phyloP scores from a whole-genome alignment of 2,113 vertebrate species.

The Engystomops pustulosus region DNA sequence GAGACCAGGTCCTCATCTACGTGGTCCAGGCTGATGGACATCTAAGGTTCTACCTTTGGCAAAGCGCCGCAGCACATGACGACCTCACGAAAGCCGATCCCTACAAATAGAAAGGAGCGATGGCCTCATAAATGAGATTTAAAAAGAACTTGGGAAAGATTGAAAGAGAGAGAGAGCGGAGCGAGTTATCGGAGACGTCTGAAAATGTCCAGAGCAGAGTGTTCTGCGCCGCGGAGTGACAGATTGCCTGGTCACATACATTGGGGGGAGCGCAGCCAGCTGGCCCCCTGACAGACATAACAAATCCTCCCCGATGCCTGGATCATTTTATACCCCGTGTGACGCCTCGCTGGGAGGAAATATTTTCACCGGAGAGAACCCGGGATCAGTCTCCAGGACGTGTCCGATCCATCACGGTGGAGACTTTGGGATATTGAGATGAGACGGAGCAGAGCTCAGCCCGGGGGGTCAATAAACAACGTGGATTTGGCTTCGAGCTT shows the following conservation, averaged over 20 bases:
- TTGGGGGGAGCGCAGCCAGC: slow-evolving; percentile 20
- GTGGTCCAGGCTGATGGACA: not conserved
- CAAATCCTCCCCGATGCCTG: slow-evolving; percentile 24
- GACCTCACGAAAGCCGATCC: not conserved
- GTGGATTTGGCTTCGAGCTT: too few relatives aligned
- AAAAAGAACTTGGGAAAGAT: not conserved
- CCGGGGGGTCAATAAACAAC: slow-evolving; percentile 19
- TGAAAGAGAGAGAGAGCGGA: not conserved
- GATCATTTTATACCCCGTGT: slow-evolving; percentile 28
- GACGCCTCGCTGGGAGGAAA: not conserved
- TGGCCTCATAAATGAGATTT: slow-evolving; percentile 19
- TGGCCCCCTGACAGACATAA: slow-evolving; percentile 22
- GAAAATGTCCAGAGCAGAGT: slow-evolving; percentile 27
- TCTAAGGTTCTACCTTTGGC: not conserved
- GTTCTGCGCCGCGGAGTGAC: slow-evolving; percentile 33
- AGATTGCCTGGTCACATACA: slow-evolving; percentile 29
- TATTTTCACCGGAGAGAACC: not conserved
- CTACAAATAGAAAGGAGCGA: too few relatives aligned
- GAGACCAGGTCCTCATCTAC: not conserved
- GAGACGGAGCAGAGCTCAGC: not conserved
- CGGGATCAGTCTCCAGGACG: not conserved
- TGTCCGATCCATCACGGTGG: slow-evolving; percentile 19
- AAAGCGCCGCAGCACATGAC: not conserved
- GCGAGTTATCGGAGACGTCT: slow-evolving; percentile 28
- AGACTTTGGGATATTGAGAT: slow-evolving; percentile 15